Evolutionary conservation across 2,113 vertebrate species (phyloP), one percentile per base, ranked within the genome.

Genomic region (Oryzias melastigma): DNA sequence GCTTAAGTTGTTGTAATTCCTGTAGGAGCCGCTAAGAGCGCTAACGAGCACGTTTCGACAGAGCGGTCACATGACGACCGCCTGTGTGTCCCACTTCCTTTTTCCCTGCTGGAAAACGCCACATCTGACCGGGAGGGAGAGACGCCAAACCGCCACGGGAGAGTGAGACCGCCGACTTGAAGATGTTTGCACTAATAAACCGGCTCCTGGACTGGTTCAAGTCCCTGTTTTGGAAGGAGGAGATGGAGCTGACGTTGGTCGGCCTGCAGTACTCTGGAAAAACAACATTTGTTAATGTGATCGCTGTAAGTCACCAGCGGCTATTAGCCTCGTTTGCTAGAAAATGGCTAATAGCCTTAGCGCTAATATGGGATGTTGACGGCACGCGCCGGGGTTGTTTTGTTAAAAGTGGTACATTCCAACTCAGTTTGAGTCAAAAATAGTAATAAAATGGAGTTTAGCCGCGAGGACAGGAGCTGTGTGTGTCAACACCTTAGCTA

Each of bases 241-340:
- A 95, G 89, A 95, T 95, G 94, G 94, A 95, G 90, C 87, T 95
- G 71, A 95, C 94, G 13, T 87, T 95, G 73, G 94, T 95, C 67
- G 94, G 94, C 68, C 92, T 95, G 76, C 94, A 95, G 81, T 94
- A 94, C 80, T 95, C 94, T 25, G 94, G 94, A 49, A 95, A 95
- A 92, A 95, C 94, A 51, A 95, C 94, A 77, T 94, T 95, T 84
- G 93, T 95, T 70, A 95, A 94, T 87, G 94, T 95, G 75, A 93
- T 95, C 78, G 93, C 93, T 80, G 93, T 94, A 88, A 92, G 89
- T 92, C 85, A 67, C 61, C 64, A 68, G 73, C 77, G 58, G 77
- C 77, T 71, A 63, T 52, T 83, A 83, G 85, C 83, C 48, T 50
- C 53, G 45, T 5, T 70, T 59, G 85, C 83, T 81, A 78, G 49